These are phyloP conservation scores for Psittacula derbiana DNA, from an alignment of 2,797 vertebrate species.

Conservation along the genomic window DNA sequence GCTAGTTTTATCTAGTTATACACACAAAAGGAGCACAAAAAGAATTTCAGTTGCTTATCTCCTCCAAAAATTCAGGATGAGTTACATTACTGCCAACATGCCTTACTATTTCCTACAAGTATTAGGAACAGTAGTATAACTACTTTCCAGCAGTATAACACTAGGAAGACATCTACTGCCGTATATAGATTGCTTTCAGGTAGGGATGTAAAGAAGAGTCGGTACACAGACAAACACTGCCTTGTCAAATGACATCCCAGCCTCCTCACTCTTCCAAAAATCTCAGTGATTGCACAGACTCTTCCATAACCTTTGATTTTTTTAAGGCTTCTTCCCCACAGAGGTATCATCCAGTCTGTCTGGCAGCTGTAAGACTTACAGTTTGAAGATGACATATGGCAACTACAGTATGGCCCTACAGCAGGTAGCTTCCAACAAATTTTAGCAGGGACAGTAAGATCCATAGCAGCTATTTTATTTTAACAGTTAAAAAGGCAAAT, in stretches of 20 bases:
- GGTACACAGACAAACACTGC: background rate
- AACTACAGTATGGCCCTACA: background rate
- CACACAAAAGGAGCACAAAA: background rate
- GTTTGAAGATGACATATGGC: background rate
- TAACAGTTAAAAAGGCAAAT: background rate
- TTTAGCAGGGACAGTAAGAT: background rate
- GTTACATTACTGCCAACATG: background rate
- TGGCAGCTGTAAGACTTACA: background rate
- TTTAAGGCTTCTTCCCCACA: background rate
- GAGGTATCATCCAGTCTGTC: background rate
- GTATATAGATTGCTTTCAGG: background rate
- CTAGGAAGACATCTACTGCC: background rate
- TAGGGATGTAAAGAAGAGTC: background rate
- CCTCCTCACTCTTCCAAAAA: background rate
- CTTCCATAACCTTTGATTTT: conserved; percentile 10
- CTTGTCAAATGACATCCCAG: background rate
- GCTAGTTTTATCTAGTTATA: background rate
- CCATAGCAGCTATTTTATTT: background rate
- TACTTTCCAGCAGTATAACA: background rate
- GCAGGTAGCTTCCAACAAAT: background rate
- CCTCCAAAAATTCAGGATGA: background rate
- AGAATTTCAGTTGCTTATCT: background rate
- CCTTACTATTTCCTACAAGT: background rate
- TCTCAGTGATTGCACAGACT: background rate
- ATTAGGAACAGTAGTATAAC: background rate